A percentile compares a stretch with the other conserved stretches of the same genome.
Evolutionary conservation across 2,113 vertebrate genomes (phyloP).

Genomic region (Cyrtonyx montezumae): DNA sequence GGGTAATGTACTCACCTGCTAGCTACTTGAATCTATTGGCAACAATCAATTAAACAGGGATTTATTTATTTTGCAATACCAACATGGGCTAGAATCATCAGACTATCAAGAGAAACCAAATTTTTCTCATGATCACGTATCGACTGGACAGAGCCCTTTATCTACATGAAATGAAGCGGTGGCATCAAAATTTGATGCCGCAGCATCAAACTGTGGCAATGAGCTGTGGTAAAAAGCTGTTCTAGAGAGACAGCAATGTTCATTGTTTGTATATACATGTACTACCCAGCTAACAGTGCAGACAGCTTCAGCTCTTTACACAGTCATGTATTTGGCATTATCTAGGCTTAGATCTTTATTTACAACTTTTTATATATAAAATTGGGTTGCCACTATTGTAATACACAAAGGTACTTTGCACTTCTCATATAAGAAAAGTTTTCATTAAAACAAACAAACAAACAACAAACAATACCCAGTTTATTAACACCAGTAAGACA

Average conservation of each 20-base stretch:
- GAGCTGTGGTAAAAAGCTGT: neutral
- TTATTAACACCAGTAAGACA: neutral
- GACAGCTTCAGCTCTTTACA: neutral
- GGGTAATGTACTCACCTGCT: neutral
- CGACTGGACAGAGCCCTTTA: neutral
- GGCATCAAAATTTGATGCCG: too few species aligned
- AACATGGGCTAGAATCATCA: neutral
- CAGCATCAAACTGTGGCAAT: neutral
- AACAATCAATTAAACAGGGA: neutral
- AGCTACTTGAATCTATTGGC: neutral
- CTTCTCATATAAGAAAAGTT: neutral
- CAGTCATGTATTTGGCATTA: neutral
- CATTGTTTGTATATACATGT: neutral
- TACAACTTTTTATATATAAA: neutral
- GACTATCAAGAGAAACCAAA: neutral
- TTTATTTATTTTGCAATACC: neutral
- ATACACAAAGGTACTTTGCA: neutral
- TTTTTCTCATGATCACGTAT: neutral
- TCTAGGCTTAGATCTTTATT: neutral
- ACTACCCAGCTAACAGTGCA: neutral
- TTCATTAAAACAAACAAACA: neutral
- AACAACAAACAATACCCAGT: neutral
- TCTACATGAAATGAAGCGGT: neutral
- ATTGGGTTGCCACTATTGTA: neutral
- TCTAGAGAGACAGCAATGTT: neutral